Evolutionary conservation across 2,888 invertebrate genomes (phyloP).

Genomic region (Sarcophaga carnaria): DNA sequence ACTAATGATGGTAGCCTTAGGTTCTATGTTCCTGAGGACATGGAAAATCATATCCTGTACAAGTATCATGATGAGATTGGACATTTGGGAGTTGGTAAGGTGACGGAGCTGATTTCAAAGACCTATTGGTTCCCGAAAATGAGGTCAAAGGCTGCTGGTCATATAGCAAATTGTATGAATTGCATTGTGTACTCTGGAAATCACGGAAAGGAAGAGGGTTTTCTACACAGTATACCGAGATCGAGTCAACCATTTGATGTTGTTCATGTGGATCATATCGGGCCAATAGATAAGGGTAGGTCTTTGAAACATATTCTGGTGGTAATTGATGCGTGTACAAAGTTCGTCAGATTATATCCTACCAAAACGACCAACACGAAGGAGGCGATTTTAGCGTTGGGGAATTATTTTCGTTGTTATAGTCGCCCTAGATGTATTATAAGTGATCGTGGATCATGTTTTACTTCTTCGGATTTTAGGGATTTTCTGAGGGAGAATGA

Average conservation of each 20-base stretch:
- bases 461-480: slow-evolving; percentile 44
- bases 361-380: slow-evolving; percentile 8
- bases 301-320: slow-evolving; percentile 4
- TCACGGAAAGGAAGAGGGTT: neutral
- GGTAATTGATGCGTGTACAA: slow-evolving; percentile 30
- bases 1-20: slow-evolving; percentile 1
- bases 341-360: slow-evolving; percentile 42
- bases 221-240: slow-evolving; percentile 5
- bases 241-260: slow-evolving; percentile 10
- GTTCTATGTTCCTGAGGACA: slow-evolving; percentile 52
- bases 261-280: neutral
- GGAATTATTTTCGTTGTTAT: slow-evolving; percentile 24
- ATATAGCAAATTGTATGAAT: slow-evolving; percentile 1
- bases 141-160: neutral
- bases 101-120: slow-evolving; percentile 24
- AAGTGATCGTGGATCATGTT: slow-evolving; percentile 28
- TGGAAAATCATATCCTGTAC: slow-evolving; percentile 50
- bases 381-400: slow-evolving; percentile 6
- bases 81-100: slow-evolving; percentile 48
- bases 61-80: slow-evolving; percentile 53
- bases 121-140: slow-evolving; percentile 41
- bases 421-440: slow-evolving; percentile 24
- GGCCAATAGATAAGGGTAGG: too few relatives aligned
- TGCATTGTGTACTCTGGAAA: neutral
- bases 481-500: slow-evolving; percentile 16